Evolutionary conservation across 2,113 vertebrate species (phyloP), one percentile per base, ranked within the genome.

Genomic region (Dasyornis broadbenti): DNA sequence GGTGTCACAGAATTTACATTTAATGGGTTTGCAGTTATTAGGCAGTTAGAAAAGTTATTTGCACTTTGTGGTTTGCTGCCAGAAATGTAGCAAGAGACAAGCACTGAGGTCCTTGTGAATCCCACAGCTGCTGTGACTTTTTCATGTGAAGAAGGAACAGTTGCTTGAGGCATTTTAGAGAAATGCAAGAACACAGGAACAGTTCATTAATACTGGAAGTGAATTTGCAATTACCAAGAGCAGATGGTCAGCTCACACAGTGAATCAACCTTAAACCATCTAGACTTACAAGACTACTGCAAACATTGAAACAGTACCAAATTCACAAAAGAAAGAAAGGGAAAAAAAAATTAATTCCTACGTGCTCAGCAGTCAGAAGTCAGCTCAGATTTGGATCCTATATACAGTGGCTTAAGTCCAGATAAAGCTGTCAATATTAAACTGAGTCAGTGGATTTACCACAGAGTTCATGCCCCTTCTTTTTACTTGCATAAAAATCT

Each of bases 71-170:
- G 79, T 88, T 85, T 80, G 83, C 92, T 90, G 90, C 92, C 97
- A 97, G 92, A 96, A 88, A 57, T 23, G 31, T 69, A 96, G 92
- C 79, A 81, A 82, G 82, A 96, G 92, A 94, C 85, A 79, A 95
- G 94, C 71, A 85, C 26, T 16, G 6, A 65, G 68, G 71, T 96
- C 96, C 95, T 77, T 87, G 95, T 90, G 97, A 96, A 91, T 92
- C 92, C 86, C 91, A 91, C 97, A 98, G 97, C 98, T 97, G 98
- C 82, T 92, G 90, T 83, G 88, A 94, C 86, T 89, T 92, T 79
- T 86, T 85, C n/a, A 73, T 73, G 15, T 16, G 50, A 78, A 72
- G 76, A 90, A 64, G 54, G 63, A 93, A 69, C 94, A 97, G 94
- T 97, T 96, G 98, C 97, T 54, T 15, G 78, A 93, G 96, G 96